These are phyloP conservation scores for Drosophila maculinotata DNA, from an alignment of 2,888 invertebrate genomes.

Conservation along the genomic window DNA sequence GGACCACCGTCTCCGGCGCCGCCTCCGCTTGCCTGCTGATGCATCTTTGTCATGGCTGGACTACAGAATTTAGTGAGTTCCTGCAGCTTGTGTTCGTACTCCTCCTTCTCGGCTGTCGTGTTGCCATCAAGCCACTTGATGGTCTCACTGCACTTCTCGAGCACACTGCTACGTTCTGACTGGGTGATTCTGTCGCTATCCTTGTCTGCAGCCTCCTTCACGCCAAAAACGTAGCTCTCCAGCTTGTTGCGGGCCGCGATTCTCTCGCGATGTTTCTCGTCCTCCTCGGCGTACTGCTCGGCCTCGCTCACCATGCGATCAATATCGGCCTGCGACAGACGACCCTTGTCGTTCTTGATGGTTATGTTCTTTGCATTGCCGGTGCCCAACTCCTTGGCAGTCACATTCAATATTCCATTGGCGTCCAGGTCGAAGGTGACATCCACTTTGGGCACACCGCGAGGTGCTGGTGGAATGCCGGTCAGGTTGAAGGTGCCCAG, in stretches of 20 bases:
- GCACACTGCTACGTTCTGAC: slow-evolving; percentile 39
- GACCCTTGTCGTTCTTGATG: slow-evolving; percentile 93
- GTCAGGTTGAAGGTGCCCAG: slow-evolving; percentile 98
- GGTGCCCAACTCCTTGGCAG: slow-evolving; percentile 89
- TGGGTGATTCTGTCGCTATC: slow-evolving; percentile 86
- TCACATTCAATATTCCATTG: slow-evolving; percentile 97
- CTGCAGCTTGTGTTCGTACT: slow-evolving; percentile 87
- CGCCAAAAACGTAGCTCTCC: slow-evolving; percentile 89
- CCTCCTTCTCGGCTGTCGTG: slow-evolving; percentile 90
- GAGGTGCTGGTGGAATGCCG: slow-evolving; percentile 97
- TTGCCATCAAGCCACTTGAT: slow-evolving; percentile 92
- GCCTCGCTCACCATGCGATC: slow-evolving; percentile 92
- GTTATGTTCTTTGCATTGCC: slow-evolving; percentile 91
- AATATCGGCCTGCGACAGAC: slow-evolving; percentile 92
- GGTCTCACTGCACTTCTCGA: slow-evolving; percentile 87
- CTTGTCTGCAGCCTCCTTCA: slow-evolving; percentile 89
- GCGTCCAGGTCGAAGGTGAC: slow-evolving; percentile 94
- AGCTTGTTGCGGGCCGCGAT: slow-evolving; percentile 90
- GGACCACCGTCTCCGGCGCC: slow-evolving; percentile 81
- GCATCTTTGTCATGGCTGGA: slow-evolving; percentile 86
- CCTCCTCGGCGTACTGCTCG: slow-evolving; percentile 90
- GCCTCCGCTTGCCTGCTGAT: slow-evolving; percentile 63
- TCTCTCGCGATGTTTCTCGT: slow-evolving; percentile 89
- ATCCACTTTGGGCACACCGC: slow-evolving; percentile 94
- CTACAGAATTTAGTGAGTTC: slow-evolving; percentile 84